A percentile compares a stretch with the other conserved stretches of the same genome.
Evolutionary conservation across 2,888 invertebrate species (phyloP).

Genomic region (Augochlorella aurata): DNA sequence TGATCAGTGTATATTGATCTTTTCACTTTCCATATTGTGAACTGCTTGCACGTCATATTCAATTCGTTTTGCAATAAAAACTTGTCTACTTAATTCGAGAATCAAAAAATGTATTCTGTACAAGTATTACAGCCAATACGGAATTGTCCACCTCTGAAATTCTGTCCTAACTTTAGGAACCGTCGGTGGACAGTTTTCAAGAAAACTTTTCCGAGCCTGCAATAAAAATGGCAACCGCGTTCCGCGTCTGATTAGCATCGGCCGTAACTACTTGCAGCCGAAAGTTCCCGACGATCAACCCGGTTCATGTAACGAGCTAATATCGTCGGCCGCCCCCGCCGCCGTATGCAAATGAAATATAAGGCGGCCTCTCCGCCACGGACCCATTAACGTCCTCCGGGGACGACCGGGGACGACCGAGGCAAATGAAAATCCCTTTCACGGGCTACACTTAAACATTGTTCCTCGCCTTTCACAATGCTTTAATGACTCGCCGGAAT

Average conservation of each 20-base stretch:
- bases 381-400: slow-evolving; percentile 34
- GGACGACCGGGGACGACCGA: slow-evolving; percentile 21
- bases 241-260: slow-evolving; percentile 25
- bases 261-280: slow-evolving; percentile 48
- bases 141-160: background rate
- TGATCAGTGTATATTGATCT: too few species aligned
- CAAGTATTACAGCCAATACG: too few species aligned
- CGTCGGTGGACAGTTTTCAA: background rate
- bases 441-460: slow-evolving; percentile 39
- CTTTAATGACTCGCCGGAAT: slow-evolving; percentile 57
- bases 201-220: background rate
- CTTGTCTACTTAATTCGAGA: too few species aligned
- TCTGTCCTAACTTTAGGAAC: background rate
- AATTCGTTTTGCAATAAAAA: too few species aligned
- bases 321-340: slow-evolving; percentile 39
- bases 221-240: background rate
- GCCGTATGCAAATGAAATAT: slow-evolving; percentile 70
- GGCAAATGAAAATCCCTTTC: slow-evolving; percentile 49
- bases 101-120: too few species aligned
- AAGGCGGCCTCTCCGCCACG: slow-evolving; percentile 33
- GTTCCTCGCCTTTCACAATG: slow-evolving; percentile 34
- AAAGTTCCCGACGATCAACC: background rate
- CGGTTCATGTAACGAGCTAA: slow-evolving; percentile 37
- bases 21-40: too few species aligned
- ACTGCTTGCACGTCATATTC: too few species aligned